Evolutionary conservation across 2,113 vertebrate genomes (phyloP), one percentile per base, ranked within the genome.

Genomic region (Erpornis zantholeuca): DNA sequence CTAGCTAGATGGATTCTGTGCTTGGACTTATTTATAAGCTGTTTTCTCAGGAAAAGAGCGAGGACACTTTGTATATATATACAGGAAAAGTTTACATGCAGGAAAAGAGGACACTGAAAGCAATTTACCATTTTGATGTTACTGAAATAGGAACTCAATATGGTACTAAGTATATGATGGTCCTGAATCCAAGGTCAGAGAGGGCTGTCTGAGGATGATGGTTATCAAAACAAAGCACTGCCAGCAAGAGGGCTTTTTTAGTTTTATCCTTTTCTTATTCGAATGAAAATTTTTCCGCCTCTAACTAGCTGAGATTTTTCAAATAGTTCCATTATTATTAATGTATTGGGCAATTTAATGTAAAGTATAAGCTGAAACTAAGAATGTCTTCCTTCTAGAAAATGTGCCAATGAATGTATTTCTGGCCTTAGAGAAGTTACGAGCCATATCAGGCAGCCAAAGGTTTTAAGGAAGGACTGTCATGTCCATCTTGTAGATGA

Each of bases 51-150:
- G 57, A 89, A 61, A 77, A 86, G 77, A 83, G 50, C 93, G 53
- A 87, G 42, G 65, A 76, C 56, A 52, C 54, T 69, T 59, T 35
- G n/a, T n/a, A 60, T 60, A 27, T 25, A 60, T 36, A 60, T 60
- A 60, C 57, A 25, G 23, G n/a, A 59, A 17, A 25, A 65, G 42
- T 70, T 90, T 63, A 69, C 87, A 69, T 16, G 77, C 28, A 89
- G 61, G 65, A 89, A 61, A 73, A 86, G 86, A 80, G 50, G 65
- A 79, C 60, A 44, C 50, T 54, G 73, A 92, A 96, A 95, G 81
- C 78, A 92, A 92, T 88, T 89, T 82, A 82, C 68, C 56, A 80
- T 90, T 88, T 69, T 82, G 78, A 91, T 90, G 50, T 59, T 83
- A 82, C 4, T 94, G 94, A 82, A 93, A 82, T 38, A 92, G 63